Base-by-base conservation (phyloP, 2,113 vertebrate species). In the Butorides virescens region DNA sequence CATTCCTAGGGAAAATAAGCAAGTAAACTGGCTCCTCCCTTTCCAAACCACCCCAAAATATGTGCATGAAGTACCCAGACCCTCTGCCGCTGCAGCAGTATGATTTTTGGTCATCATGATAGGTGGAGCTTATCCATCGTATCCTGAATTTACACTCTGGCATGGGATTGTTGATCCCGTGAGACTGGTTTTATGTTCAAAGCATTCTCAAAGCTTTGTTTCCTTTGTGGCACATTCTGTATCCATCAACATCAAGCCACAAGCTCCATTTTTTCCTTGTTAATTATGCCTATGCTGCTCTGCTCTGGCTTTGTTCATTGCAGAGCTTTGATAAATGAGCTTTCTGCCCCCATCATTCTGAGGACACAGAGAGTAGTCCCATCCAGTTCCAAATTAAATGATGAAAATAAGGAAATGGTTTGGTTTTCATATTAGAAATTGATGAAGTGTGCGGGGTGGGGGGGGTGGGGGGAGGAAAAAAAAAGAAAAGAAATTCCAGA, bases 161-260 rank as follows among this genome's bases (percentile, higher is more conserved):
- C 71, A 83, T 67, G 44, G 59, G 62, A 82, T 49, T 61, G 44
- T 70, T 79, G 78, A 94, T 96, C 92, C 93, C 34, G 11, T 95
- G 93, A 96, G 95, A 95, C 74, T 62, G 36, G 85, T 91, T 96
- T 95, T 94, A 58, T 90, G 84, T 95, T 97, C 94, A 97, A 97
- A 97, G 94, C 90, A 90, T 96, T 96, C 94, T 93, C 74, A 95
- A 66, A 89, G 87, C 92, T 96, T 96, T 95, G 84, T 93, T 96
- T 94, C 92, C 36, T 96, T 96, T 94, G 92, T 95, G 90, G 90
- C 85, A 95, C 96, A 96, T 97, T 96, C 86, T 94, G 95, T 94
- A 96, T 94, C 94, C 96, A 97, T 96, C 94, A 97, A 76, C 92
- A 92, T 93, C 90, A 92, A 96, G 92, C 96, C 95, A 96, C 95